Evolutionary conservation across 2,888 invertebrate species (phyloP).

Genomic region (Sabatieria punctata): DNA sequence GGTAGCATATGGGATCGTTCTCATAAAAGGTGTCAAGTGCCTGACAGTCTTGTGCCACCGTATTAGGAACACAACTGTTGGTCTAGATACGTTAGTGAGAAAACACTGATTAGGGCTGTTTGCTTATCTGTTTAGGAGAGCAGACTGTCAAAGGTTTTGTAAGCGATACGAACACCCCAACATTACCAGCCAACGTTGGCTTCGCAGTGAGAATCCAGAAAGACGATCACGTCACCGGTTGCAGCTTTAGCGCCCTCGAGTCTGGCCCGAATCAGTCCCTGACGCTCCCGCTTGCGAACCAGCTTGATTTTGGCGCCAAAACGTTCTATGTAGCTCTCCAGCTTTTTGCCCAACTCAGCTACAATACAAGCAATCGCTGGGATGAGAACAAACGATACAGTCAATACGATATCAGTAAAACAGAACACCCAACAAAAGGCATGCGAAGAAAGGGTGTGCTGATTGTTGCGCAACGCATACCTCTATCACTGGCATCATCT

Average conservation of each 20-base stretch:
- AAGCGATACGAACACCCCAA: too few species aligned
- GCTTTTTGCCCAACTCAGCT: conserved; percentile 52
- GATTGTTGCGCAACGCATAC: conserved; percentile 38
- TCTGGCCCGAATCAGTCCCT: conserved; percentile 75
- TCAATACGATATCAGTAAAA: not conserved
- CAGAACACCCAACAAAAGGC: not conserved
- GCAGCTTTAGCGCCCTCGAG: conserved; percentile 70
- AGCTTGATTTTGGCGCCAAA: conserved; percentile 46
- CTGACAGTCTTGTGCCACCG: too few species aligned
- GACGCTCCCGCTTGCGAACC: conserved; percentile 52
- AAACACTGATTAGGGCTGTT: too few species aligned
- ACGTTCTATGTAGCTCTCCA: conserved; percentile 54
- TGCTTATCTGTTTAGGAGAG: too few species aligned
- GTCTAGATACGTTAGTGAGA: too few species aligned
- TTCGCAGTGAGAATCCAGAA: conserved; percentile 83
- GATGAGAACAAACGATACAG: not conserved
- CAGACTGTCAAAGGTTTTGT: too few species aligned
- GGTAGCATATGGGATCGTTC: too few species aligned
- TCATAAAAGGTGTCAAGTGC: too few species aligned
- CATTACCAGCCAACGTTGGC: conserved; percentile 54
- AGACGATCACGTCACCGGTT: conserved; percentile 58
- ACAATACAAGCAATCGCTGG: conserved; percentile 17
- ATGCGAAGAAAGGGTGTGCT: not conserved
- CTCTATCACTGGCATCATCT: conserved; percentile 73
- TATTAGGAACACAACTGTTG: too few species aligned